These are phyloP conservation scores for Drosophila orosa DNA, from an alignment of 1,140 invertebrate genomes.

Conservation along the genomic window DNA sequence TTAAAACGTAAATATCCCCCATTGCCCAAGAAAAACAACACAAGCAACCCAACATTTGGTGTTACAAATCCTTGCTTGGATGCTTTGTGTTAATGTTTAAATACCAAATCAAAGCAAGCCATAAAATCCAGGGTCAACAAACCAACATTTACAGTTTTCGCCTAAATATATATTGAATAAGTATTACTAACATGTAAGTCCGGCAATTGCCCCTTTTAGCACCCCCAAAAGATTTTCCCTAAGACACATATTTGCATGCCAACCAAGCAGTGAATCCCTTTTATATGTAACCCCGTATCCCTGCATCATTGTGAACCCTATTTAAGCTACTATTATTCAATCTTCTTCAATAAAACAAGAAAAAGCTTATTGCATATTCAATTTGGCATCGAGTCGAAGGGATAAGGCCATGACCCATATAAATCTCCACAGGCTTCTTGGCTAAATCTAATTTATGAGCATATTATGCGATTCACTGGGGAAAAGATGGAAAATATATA, in stretches of 20 bases:
- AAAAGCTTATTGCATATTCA: conserved; percentile 54
- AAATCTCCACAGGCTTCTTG: conserved; percentile 42
- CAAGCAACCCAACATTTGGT: background rate
- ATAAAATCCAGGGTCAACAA: conserved; percentile 1
- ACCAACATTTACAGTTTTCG: conserved; percentile 1
- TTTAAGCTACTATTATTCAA: conserved; percentile 49
- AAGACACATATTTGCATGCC: conserved; percentile 20
- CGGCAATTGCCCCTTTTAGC: conserved; percentile 2
- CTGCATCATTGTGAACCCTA: conserved; percentile 31
- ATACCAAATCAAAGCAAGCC: background rate
- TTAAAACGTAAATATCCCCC: background rate
- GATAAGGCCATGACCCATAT: conserved; percentile 47
- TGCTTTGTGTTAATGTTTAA: background rate
- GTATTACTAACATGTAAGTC: conserved; percentile 45
- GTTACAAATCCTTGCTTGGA: background rate
- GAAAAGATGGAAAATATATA: conserved; percentile 1
- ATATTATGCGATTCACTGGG: conserved; percentile 64
- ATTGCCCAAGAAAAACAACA: conserved; percentile 1
- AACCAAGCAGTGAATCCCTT: conserved; percentile 5
- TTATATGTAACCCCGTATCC: conserved; percentile 12
- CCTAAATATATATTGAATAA: conserved; percentile 12
- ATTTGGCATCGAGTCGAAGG: conserved; percentile 36
- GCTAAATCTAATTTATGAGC: conserved; percentile 77
- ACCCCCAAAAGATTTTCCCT: conserved; percentile 14
- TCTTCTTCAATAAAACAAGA: conserved; percentile 50